Conservation (phyloP, 2,797 vertebrate species). For the Petrocephalus schoutedeni region DNA sequence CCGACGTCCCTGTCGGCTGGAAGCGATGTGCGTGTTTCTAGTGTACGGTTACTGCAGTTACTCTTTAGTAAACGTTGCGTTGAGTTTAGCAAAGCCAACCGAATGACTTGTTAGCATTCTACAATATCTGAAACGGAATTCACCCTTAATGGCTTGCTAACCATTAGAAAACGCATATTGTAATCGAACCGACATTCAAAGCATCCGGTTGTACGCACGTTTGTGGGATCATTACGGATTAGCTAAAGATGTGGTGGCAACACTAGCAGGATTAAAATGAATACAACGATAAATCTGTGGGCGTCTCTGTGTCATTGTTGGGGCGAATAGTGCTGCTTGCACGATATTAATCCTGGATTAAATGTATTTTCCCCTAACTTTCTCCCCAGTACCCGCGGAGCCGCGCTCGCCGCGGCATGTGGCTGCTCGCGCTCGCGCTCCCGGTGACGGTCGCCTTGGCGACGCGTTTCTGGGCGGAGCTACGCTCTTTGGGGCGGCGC, state of each 20-base stretch:
- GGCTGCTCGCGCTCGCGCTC: conserved; percentile 34
- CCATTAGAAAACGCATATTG: neutral
- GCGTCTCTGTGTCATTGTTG: neutral
- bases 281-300: neutral
- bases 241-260: neutral
- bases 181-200: neutral
- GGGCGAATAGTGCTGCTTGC: too few relatives aligned
- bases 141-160: neutral
- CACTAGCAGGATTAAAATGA: neutral
- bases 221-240: neutral
- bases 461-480: conserved; percentile 18
- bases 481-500: conserved; percentile 31
- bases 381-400: neutral
- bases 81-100: neutral
- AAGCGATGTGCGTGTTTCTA: neutral
- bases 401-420: conserved; percentile 39
- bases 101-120: neutral
- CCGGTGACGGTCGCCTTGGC: conserved; percentile 35
- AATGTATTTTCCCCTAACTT: neutral
- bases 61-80: neutral
- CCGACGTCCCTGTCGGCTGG: neutral
- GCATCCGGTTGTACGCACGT: neutral
- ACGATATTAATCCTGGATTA: neutral
- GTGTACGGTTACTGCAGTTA: neutral
- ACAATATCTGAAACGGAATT: too few relatives aligned